phyloP scores from a whole-genome alignment of 2,797 vertebrate genomes.

The Aeoliscus strigatus region DNA sequence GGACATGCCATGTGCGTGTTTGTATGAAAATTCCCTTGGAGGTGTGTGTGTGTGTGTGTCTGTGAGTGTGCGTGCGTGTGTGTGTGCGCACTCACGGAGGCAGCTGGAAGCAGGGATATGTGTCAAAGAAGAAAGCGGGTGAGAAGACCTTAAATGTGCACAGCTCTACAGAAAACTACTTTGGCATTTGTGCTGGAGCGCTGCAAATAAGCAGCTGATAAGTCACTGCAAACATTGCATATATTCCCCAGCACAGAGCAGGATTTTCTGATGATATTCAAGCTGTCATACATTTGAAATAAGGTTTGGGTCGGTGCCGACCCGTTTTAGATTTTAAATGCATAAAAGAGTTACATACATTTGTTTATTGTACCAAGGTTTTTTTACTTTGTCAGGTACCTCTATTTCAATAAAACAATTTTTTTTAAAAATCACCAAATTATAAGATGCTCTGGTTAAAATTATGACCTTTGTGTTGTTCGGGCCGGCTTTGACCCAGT shows the following conservation, averaged over 20 bases:
- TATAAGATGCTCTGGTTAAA: no score
- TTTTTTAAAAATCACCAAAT: conserved; percentile 27
- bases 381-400: no score
- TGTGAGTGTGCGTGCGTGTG: no score
- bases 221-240: conserved; percentile 58
- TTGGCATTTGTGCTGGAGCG: conserved; percentile 61
- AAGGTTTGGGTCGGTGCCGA: no score
- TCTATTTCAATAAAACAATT: conserved; percentile 41
- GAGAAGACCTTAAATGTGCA: conserved; percentile 64
- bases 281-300: conserved; percentile 33
- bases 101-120: conserved; percentile 50
- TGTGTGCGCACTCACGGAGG: conserved; percentile 47
- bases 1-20: conserved; percentile 16
- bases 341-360: no score
- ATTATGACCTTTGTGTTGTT: no score
- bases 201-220: conserved; percentile 61
- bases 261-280: conserved; percentile 37
- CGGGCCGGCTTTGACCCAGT: no score
- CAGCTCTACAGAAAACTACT: conserved; percentile 62
- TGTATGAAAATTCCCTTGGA: conserved; percentile 34
- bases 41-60: conserved; percentile 26
- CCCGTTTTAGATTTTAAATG: no score
- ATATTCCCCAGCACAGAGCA: conserved; percentile 49
- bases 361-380: no score
- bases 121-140: conserved; percentile 50